Evolutionary conservation across 2,888 invertebrate species (phyloP).

Genomic region (Synanthedon vespiformis): DNA sequence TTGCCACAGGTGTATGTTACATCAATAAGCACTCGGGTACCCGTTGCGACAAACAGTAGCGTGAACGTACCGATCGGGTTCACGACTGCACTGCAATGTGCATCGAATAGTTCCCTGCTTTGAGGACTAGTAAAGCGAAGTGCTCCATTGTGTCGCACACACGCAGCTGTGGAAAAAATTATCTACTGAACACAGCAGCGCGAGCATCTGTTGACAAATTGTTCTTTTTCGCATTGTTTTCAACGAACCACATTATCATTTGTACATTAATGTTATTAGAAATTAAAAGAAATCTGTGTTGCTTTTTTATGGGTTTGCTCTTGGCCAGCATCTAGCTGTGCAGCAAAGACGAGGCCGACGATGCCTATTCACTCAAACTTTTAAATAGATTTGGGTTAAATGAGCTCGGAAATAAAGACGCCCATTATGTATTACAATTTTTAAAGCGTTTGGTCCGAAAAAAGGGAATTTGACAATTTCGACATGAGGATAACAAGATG

Average conservation of each 20-base stretch:
- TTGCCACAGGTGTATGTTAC: slow-evolving; percentile 15
- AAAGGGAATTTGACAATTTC: too few relatives aligned
- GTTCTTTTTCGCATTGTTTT: background rate
- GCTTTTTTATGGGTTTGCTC: too few relatives aligned
- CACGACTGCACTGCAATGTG: slow-evolving; percentile 40
- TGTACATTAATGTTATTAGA: background rate
- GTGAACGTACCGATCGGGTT: slow-evolving; percentile 35
- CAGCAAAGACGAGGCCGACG: too few relatives aligned
- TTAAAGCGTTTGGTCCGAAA: too few relatives aligned
- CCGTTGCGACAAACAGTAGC: slow-evolving; percentile 31
- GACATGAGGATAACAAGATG: too few relatives aligned
- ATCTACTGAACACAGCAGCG: slow-evolving; percentile 42
- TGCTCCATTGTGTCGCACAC: slow-evolving; percentile 41
- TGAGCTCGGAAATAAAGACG: too few relatives aligned
- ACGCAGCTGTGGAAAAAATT: slow-evolving; percentile 52
- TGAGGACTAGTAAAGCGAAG: slow-evolving; percentile 50
- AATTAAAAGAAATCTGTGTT: too few relatives aligned
- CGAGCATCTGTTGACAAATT: background rate
- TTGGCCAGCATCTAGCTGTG: too few relatives aligned
- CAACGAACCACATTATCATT: background rate
- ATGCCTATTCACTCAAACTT: too few relatives aligned
- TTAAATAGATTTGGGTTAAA: too few relatives aligned
- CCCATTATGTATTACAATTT: too few relatives aligned
- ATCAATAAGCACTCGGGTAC: slow-evolving; percentile 20
- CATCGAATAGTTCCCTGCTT: slow-evolving; percentile 11